phyloP scores from a whole-genome alignment of 2,888 invertebrate genomes.

The Drosophila melanosoma region DNA sequence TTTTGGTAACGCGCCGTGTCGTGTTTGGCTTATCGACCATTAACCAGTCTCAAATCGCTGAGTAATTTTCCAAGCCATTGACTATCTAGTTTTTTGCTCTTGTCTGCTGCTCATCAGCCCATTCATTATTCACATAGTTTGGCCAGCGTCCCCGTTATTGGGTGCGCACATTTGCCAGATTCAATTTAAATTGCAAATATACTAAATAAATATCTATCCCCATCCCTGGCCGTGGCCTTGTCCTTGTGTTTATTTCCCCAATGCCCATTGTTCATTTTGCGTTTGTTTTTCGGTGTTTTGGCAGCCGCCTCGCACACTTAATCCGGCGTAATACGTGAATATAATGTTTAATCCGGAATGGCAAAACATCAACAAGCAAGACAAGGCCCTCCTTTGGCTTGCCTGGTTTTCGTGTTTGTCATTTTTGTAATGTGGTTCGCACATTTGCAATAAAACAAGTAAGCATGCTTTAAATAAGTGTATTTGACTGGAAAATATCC shows the following conservation, averaged over 20 bases:
- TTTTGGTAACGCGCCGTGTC: constrained; percentile 22
- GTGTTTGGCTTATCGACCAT: constrained; percentile 22
- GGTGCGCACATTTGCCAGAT: constrained; percentile 31
- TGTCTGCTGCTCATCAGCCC: constrained; percentile 26
- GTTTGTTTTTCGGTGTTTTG: constrained; percentile 3
- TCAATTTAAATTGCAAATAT: constrained; percentile 46
- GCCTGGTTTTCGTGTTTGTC: constrained; percentile 9
- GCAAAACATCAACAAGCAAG: constrained; percentile 35
- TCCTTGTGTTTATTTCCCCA: neutral
- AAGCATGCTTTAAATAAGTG: neutral
- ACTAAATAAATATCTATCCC: constrained; percentile 22
- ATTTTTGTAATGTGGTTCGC: constrained; percentile 24
- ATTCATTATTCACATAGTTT: constrained; percentile 41
- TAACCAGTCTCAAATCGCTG: constrained; percentile 46
- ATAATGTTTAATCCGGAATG: constrained; percentile 53
- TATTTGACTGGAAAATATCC: neutral
- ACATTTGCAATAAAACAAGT: constrained; percentile 19
- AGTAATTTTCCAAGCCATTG: constrained; percentile 66
- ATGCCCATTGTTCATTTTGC: neutral
- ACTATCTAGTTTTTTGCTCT: constrained; percentile 35
- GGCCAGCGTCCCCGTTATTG: constrained; percentile 4
- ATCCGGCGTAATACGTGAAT: constrained; percentile 56
- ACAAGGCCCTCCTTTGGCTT: constrained; percentile 19
- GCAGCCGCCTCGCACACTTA: constrained; percentile 16
- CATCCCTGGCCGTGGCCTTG: neutral